phyloP scores from a whole-genome alignment of 2,797 vertebrate species.

The Diplodus puntazzo region DNA sequence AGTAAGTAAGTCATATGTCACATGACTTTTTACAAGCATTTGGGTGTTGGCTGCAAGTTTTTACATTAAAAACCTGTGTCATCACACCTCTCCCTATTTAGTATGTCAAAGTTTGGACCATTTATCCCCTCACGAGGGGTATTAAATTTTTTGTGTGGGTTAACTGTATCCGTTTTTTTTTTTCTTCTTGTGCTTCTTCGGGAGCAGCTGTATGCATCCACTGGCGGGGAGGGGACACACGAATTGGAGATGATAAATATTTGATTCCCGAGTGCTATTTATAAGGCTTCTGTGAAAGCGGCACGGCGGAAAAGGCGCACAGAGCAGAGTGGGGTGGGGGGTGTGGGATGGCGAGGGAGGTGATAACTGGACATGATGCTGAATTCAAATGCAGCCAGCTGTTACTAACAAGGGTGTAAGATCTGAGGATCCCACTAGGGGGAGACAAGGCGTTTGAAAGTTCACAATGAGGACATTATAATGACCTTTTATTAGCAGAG shows the following conservation, averaged over 20 bases:
- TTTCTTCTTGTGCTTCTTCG: constrained; percentile 51
- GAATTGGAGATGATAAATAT: constrained; percentile 68
- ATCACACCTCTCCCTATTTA: constrained; percentile 82
- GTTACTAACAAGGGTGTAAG: constrained; percentile 37
- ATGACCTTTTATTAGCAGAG: constrained; percentile 26
- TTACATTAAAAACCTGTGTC: constrained; percentile 95
- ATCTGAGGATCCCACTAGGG: constrained; percentile 60
- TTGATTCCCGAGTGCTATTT: constrained; percentile 73
- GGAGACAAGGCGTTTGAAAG: constrained; percentile 65
- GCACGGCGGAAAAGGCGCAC: constrained; percentile 23
- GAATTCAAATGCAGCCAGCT: constrained; percentile 59
- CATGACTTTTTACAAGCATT: constrained; percentile 89
- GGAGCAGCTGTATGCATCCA: constrained; percentile 40
- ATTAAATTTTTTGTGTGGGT: constrained; percentile 88
- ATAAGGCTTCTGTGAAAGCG: constrained; percentile 70
- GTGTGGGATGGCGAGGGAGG: constrained; percentile 53
- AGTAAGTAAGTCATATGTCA: constrained; percentile 88
- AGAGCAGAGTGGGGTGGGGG: constrained; percentile 44
- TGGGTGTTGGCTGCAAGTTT: constrained; percentile 90
- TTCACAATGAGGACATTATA: constrained; percentile 19
- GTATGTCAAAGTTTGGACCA: constrained; percentile 84
- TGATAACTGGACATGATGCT: constrained; percentile 45
- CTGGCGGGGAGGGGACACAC: constrained; percentile 38
- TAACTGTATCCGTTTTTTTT: constrained; percentile 70
- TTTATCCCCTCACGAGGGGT: constrained; percentile 84